Evolutionary conservation across 2,113 vertebrate genomes (phyloP).

Genomic region (Plecturocebus donacophilus): DNA sequence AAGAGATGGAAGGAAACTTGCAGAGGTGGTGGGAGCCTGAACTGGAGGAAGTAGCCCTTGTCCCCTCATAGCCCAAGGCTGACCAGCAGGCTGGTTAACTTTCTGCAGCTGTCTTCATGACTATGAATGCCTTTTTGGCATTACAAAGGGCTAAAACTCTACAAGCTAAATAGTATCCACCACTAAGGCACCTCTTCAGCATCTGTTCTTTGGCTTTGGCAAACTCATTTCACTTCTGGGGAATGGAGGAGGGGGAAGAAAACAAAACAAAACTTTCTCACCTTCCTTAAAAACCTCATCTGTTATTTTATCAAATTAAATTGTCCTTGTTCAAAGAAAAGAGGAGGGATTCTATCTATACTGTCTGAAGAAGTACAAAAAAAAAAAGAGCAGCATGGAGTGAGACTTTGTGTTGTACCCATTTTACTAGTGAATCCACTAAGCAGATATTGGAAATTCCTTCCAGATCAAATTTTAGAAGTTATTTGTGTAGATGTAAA

Average conservation of each 20-base stretch:
- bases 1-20: not conserved
- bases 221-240: not conserved
- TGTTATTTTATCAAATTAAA: not conserved
- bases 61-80: not conserved
- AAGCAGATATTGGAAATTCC: not conserved
- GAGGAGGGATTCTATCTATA: not conserved
- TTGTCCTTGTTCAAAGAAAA: slow-evolving; percentile 19
- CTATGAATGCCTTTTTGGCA: not conserved
- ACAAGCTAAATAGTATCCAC: not conserved
- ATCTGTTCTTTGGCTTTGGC: not conserved
- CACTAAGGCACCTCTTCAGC: not conserved
- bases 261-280: not conserved
- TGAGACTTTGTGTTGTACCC: not conserved
- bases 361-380: not conserved
- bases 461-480: not conserved
- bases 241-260: too few species aligned
- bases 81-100: not conserved
- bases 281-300: not conserved
- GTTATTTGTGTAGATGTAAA: not conserved
- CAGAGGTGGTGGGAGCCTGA: not conserved
- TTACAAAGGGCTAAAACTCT: not conserved
- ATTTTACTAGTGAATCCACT: not conserved
- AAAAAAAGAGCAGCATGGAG: not conserved
- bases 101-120: not conserved
- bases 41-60: not conserved